Percentiles rank a stretch among this genome's conserved stretches.
Evolutionary conservation across 2,113 vertebrate species (phyloP).

Genomic region (Eublepharis macularius): DNA sequence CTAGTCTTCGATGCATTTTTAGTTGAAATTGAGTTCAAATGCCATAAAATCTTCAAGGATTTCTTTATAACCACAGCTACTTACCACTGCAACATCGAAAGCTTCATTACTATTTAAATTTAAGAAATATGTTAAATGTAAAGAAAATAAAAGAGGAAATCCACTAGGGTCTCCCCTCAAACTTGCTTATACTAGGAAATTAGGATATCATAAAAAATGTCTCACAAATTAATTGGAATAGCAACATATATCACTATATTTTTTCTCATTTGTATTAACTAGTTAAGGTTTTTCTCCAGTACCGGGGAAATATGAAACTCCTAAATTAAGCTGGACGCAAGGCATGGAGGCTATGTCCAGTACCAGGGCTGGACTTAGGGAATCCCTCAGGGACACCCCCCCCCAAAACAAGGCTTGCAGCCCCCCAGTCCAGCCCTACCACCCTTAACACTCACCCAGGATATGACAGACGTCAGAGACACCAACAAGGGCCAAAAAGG

Average conservation of each 20-base stretch:
- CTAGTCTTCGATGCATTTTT: not conserved
- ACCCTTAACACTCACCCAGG: no score
- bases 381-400: no score
- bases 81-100: not conserved
- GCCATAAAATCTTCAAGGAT: not conserved
- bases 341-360: not conserved
- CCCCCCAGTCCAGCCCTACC: no score
- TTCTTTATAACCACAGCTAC: not conserved
- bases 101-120: not conserved
- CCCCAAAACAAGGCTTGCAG: no score
- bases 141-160: not conserved
- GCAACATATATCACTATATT: not conserved
- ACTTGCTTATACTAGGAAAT: not conserved
- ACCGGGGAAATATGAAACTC: not conserved
- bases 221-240: not conserved
- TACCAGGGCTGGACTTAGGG: no score
- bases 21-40: slow-evolving; percentile 23
- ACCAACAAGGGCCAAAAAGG: no score
- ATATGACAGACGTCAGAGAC: no score
- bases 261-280: not conserved
- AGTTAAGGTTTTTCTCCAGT: not conserved
- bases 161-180: not conserved
- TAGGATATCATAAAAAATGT: not conserved
- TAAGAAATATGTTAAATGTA: not conserved
- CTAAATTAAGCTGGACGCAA: not conserved